phyloP scores from a whole-genome alignment of 1,140 invertebrate genomes.

The Pectinophora gossypiella region DNA sequence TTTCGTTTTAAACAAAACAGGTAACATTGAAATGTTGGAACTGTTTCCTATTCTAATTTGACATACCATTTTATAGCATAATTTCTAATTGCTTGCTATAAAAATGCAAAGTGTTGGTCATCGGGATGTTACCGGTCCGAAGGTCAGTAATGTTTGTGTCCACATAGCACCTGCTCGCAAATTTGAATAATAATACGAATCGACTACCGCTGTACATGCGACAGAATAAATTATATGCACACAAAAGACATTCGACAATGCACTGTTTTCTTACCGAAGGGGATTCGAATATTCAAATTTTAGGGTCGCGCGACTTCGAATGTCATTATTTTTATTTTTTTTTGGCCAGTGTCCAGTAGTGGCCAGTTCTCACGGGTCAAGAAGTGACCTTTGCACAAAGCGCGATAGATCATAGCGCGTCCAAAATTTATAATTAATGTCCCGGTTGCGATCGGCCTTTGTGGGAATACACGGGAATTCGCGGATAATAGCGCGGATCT shows the following conservation, averaged over 20 bases:
- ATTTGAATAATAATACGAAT: slow-evolving; percentile 62
- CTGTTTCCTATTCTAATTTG: no score
- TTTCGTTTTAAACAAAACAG: no score
- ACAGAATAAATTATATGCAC: slow-evolving; percentile 59
- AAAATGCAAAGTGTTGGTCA: neutral
- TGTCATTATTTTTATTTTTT: slow-evolving; percentile 48
- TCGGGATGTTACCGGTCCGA: slow-evolving; percentile 12
- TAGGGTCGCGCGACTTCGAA: slow-evolving; percentile 64
- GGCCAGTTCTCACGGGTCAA: slow-evolving; percentile 67
- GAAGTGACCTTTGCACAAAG: slow-evolving; percentile 62
- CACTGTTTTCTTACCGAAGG: slow-evolving; percentile 59
- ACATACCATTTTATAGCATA: no score
- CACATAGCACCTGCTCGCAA: slow-evolving; percentile 42
- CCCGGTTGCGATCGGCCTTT: slow-evolving; percentile 34
- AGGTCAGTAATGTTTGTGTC: slow-evolving; percentile 60
- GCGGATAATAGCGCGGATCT: slow-evolving; percentile 55
- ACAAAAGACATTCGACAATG: slow-evolving; percentile 59
- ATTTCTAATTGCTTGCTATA: neutral
- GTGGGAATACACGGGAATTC: slow-evolving; percentile 59
- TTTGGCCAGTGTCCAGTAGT: slow-evolving; percentile 35
- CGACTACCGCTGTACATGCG: slow-evolving; percentile 37
- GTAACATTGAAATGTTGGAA: no score
- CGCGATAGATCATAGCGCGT: slow-evolving; percentile 45
- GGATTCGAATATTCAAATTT: slow-evolving; percentile 64
- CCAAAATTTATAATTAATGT: slow-evolving; percentile 70